These are phyloP conservation scores for Hyposmocoma kahamanoa DNA, from an alignment of 1,140 invertebrate genomes.

Conservation along the genomic window DNA sequence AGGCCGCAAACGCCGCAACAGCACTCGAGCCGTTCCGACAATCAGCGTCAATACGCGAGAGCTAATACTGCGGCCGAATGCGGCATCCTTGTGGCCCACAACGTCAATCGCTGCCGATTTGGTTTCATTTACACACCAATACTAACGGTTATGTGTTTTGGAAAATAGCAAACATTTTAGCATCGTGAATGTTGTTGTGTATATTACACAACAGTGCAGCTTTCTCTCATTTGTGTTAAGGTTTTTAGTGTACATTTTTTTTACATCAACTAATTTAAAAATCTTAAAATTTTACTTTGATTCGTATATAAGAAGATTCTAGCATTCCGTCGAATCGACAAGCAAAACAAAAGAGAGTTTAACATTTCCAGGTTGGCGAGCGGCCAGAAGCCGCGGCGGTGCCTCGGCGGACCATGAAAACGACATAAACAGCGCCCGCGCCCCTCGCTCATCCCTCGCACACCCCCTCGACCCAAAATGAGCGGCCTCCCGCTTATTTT, in stretches of 20 bases:
- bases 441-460: slow-evolving; percentile 18
- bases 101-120: neutral
- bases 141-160: too few relatives aligned
- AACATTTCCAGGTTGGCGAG: neutral
- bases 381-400: neutral
- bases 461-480: slow-evolving; percentile 48
- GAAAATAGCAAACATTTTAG: too few relatives aligned
- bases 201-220: too few relatives aligned
- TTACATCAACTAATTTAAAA: too few relatives aligned
- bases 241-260: too few relatives aligned
- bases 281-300: neutral
- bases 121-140: too few relatives aligned
- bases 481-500: slow-evolving; percentile 65
- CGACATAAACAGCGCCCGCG: slow-evolving; percentile 60
- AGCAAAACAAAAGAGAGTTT: slow-evolving; percentile 41
- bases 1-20: slow-evolving; percentile 46
- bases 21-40: slow-evolving; percentile 42
- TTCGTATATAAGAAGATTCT: neutral
- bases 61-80: slow-evolving; percentile 27
- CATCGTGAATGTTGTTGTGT: too few relatives aligned
- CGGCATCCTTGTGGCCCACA: neutral
- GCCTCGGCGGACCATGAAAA: slow-evolving; percentile 47
- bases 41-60: slow-evolving; percentile 41
- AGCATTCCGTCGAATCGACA: slow-evolving; percentile 20
- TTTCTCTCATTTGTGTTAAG: too few relatives aligned